Conservation (phyloP, 2,113 vertebrate genomes). For the Hepsetus odoe region DNA sequence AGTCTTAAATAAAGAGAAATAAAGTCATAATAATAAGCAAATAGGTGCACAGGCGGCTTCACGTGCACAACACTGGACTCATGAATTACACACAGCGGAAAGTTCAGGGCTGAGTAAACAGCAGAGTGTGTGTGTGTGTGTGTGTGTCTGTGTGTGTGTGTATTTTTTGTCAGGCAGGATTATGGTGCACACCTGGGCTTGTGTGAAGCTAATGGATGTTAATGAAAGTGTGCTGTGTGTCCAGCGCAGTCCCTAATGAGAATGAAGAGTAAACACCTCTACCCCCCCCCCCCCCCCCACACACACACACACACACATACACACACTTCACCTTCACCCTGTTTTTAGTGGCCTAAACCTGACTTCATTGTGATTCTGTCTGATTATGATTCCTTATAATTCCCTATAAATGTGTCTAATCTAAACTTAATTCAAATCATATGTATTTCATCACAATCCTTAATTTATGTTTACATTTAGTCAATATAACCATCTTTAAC, state of each 20-base stretch:
- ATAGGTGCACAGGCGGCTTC: not conserved
- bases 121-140: not conserved
- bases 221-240: constrained; percentile 33
- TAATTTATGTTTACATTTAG: no score
- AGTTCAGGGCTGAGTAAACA: not conserved
- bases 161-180: not conserved
- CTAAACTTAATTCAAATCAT: no score
- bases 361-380: no score
- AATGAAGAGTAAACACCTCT: constrained; percentile 29
- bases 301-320: no score
- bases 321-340: no score
- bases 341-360: no score
- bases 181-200: constrained; percentile 25
- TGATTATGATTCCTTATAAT: no score
- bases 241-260: constrained; percentile 25
- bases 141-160: constrained; percentile 3
- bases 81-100: not conserved
- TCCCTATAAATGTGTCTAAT: no score
- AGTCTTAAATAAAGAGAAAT: not conserved
- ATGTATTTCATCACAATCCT: no score
- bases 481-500: no score
- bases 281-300: not conserved
- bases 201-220: constrained; percentile 42
- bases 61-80: not conserved
- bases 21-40: not conserved